Conservation (phyloP, 2,797 vertebrate genomes). For the Sebastes reedi region DNA sequence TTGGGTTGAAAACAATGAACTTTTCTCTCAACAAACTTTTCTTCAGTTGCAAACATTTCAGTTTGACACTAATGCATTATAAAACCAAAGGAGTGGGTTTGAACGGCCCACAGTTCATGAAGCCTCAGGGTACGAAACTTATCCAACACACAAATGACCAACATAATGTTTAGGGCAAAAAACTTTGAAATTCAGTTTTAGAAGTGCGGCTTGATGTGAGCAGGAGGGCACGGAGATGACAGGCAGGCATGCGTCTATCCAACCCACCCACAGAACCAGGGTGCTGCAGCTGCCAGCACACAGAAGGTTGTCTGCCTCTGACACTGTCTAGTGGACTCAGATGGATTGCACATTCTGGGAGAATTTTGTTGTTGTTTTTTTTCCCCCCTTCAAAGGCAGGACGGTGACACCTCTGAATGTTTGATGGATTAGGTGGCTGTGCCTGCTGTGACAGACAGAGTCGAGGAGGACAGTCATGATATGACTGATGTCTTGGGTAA, state of each 20-base stretch:
- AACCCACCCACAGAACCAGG: conserved; percentile 55
- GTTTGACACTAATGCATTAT: not conserved
- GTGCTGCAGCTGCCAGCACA: conserved; percentile 44
- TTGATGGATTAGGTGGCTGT: conserved; percentile 76
- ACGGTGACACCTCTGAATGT: conserved; percentile 64
- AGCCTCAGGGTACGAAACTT: conserved; percentile 4
- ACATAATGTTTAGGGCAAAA: not conserved
- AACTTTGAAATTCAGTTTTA: conserved; percentile 9
- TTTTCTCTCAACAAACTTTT: not conserved
- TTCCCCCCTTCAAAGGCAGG: conserved; percentile 35
- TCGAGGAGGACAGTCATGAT: conserved; percentile 63
- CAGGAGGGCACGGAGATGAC: conserved; percentile 17
- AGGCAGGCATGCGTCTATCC: conserved; percentile 23
- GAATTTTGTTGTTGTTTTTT: conserved; percentile 62
- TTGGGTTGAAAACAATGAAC: not conserved
- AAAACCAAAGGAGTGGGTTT: conserved; percentile 18
- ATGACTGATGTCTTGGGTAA: conserved; percentile 74
- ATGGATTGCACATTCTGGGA: conserved; percentile 68
- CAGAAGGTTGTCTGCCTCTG: conserved; percentile 53
- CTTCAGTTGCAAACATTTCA: conserved; percentile 5
- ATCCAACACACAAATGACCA: conserved; percentile 19
- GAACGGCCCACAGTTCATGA: conserved; percentile 2
- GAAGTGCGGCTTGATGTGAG: conserved; percentile 26
- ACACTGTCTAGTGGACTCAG: conserved; percentile 63
- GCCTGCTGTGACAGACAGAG: conserved; percentile 65